Base-by-base conservation (phyloP, 2,888 invertebrate species). In the Blastobasis adustella region DNA sequence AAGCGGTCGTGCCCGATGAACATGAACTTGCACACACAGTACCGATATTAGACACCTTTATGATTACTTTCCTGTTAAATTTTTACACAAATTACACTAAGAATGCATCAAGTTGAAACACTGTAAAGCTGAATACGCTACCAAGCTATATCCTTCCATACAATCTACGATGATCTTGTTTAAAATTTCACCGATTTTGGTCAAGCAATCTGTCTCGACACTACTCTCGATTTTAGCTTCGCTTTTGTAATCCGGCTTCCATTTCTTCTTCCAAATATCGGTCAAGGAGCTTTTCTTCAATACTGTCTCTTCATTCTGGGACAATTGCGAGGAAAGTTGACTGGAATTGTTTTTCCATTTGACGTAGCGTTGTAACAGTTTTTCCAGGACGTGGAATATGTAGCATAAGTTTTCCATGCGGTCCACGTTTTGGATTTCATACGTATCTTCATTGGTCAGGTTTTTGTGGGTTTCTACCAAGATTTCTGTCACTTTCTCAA, bases 21-120 rank as follows among this genome's bases (percentile, higher is more conserved):
- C 23, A 23, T 23, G 23, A 23, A 23, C 23, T 23, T 3, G 23
- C 23, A n/a, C n/a, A n/a, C n/a, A n/a, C n/a, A n/a, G n/a, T n/a
- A n/a, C n/a, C n/a, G n/a, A n/a, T n/a, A n/a, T n/a, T 23, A 23
- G 23, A 23, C 23, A 23, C 23, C 23, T 23, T 23, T 23, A 23
- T 23, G 23, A 23, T 23, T 23, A 23, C 23, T 23, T 23, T 23
- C 23, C 23, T 23, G 3, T 23, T 23, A 2, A 23, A 2, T 23
- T 23, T 23, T 23, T 23, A 23, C 3, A 23, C n/a, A 47, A 43
- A 51, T 47, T 51, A 53, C 46, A 50, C 52, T 66, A 64, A 70
- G 57, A 55, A 57, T 87, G 86, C 52, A 86, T 65, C 5, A 74
- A 56, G 71, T 87, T 88, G 49, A 82, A 86, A 61, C 86, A 84